Conservation (phyloP, 92 coral and sea anemone genomes). For the Actinostola sp. region DNA sequence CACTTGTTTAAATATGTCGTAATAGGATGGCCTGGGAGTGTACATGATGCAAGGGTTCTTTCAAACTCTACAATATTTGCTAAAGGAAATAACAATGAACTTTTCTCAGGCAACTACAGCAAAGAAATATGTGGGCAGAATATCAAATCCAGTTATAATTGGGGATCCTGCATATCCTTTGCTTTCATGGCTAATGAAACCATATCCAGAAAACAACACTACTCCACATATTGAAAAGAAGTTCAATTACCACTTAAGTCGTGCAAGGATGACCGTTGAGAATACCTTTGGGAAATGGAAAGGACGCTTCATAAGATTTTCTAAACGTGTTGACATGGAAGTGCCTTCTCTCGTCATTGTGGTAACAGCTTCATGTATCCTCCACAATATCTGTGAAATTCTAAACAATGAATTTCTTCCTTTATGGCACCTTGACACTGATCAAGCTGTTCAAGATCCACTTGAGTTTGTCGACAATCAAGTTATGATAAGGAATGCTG, state of each 20-base stretch:
- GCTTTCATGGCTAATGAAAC: slow-evolving; percentile 46
- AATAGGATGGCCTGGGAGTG: slow-evolving; percentile 61
- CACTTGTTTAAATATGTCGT: slow-evolving; percentile 36
- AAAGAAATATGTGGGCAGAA: slow-evolving; percentile 3
- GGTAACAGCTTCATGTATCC: slow-evolving; percentile 17
- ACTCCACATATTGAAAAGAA: slow-evolving; percentile 36
- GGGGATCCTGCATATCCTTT: slow-evolving; percentile 56
- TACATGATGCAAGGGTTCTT: slow-evolving; percentile 56
- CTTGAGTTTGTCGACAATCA: neutral
- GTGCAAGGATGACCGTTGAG: slow-evolving; percentile 43
- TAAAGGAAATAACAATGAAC: neutral
- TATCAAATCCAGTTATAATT: neutral
- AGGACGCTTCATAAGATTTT: slow-evolving; percentile 46
- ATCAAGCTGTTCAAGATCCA: neutral
- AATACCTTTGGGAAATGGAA: slow-evolving; percentile 55
- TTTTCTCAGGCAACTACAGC: neutral
- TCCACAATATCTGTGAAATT: slow-evolving; percentile 31
- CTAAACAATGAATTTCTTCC: neutral
- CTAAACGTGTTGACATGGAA: slow-evolving; percentile 44
- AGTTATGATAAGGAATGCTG: neutral
- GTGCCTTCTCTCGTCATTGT: neutral
- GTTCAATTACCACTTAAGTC: slow-evolving; percentile 44
- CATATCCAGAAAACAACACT: slow-evolving; percentile 34
- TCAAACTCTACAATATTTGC: slow-evolving; percentile 23
- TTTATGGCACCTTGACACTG: neutral